Conservation (phyloP, 2,113 vertebrate species). For the Scatophagus argus region DNA sequence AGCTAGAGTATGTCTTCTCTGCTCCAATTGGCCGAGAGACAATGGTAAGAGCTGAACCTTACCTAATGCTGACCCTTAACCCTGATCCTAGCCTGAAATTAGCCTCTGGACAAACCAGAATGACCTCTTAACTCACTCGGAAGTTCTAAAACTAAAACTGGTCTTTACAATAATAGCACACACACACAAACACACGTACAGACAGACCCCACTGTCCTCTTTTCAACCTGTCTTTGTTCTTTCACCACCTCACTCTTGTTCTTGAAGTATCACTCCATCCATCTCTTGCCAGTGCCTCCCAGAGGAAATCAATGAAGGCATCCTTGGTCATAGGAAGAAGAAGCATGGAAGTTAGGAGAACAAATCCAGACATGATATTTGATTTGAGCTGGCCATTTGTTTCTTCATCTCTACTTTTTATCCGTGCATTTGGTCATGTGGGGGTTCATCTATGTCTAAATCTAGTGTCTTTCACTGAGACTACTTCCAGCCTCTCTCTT, state of each 20-base stretch:
- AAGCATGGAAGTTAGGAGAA: not conserved
- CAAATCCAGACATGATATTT: not conserved
- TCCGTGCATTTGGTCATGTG: not conserved
- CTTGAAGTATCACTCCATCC: slow-evolving; percentile 39
- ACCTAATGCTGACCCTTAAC: not conserved
- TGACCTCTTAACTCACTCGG: not conserved
- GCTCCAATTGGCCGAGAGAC: slow-evolving; percentile 69
- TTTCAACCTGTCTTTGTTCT: slow-evolving; percentile 18
- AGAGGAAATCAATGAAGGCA: slow-evolving; percentile 71
- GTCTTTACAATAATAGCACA: not conserved
- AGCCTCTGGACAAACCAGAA: not conserved
- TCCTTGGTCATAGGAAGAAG: slow-evolving; percentile 58
- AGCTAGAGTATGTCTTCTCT: slow-evolving; percentile 92
- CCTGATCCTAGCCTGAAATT: not conserved
- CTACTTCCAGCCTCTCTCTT: not conserved
- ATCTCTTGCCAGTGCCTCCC: slow-evolving; percentile 47
- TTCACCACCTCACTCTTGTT: slow-evolving; percentile 18
- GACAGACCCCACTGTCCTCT: not conserved
- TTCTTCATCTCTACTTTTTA: not conserved
- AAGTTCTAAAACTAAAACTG: not conserved
- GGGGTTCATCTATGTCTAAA: not conserved
- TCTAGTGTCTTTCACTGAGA: not conserved
- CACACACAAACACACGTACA: not conserved
- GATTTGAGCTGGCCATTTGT: not conserved
- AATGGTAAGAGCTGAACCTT: slow-evolving; percentile 82